Evolutionary conservation across 1,140 invertebrate species (phyloP), one percentile per base, ranked within the genome.

Genomic region (Platyscapa corneri): DNA sequence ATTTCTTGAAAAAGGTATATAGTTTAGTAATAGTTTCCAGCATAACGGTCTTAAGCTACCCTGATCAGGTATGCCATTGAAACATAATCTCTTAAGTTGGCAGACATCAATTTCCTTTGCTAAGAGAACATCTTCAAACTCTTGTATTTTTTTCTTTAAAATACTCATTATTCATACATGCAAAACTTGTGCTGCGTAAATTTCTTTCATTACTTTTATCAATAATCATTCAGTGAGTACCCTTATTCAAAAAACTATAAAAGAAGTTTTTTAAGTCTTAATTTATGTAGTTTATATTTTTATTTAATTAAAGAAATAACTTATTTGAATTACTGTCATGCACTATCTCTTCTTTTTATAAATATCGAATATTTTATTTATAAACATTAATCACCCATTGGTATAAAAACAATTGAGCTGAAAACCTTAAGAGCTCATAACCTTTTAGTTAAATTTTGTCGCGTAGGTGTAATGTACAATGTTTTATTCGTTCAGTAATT

Each of bases 41-140:
- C 97, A 97, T 23, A 97, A 89, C 1, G 97, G 94, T 81, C 97
- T 93, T 74, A 96, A 93, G 0, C 96, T 96, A 86, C 95, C 95
- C 88, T 97, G 96, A 90, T 98, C 97, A 32, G 97, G 97, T 83
- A 97, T 96, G 96, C 97, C 97, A 94, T 97, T 95, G 89, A 97
- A 97, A 87, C 96, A 96, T 76, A 97, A 90, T 89, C 94, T 94
- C 88, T 94, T 95, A 6, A 98, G 91, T 87, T 94, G 91, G 64
- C 92, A 90, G 23, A 96, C 90, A 89, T 97, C 94, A 87, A 98
- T 95, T 76, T 95, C 93, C 85, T 97, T 96, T 84, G 94, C 90
- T 16, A 94, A 92, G 8, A 97, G 91, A 80, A 95, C 90, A 86
- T 96, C 94, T 89, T 97, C 95, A 89, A 97, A 97, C 88, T 96